Evolutionary conservation across 2,797 vertebrate species (phyloP).

Genomic region (Botia kubotai): DNA sequence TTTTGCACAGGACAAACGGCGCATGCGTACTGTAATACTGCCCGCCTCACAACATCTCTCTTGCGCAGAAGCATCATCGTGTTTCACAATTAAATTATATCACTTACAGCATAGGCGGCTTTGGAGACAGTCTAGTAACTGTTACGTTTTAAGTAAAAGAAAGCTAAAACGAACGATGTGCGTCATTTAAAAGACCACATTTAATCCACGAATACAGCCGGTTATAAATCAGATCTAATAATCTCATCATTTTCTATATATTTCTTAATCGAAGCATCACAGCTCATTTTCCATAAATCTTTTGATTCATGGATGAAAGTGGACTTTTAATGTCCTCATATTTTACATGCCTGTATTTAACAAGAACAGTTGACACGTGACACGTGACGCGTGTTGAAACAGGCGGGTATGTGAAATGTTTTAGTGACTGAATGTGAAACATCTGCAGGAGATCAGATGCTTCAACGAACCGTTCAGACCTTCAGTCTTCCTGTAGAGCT

Average conservation of each 20-base stretch:
- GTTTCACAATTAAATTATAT: no score
- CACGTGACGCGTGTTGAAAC: neutral
- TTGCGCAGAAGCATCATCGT: no score
- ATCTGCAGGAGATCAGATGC: constrained; percentile 25
- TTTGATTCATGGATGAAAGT: constrained; percentile 29
- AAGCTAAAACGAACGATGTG: constrained; percentile 1
- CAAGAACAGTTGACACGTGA: constrained; percentile 1
- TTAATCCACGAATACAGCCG: constrained; percentile 23
- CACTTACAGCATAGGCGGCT: neutral
- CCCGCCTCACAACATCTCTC: neutral
- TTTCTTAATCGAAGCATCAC: constrained; percentile 27
- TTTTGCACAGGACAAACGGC: constrained; percentile 79
- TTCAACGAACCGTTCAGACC: neutral
- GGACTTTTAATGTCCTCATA: constrained; percentile 2
- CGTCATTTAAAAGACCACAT: constrained; percentile 7
- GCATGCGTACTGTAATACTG: constrained; percentile 63
- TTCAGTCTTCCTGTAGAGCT: neutral
- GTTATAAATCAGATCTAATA: constrained; percentile 39
- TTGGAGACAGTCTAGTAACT: constrained; percentile 4
- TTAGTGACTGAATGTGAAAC: constrained; percentile 23
- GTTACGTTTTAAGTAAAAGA: neutral
- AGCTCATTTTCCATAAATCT: constrained; percentile 22
- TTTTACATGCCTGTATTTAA: constrained; percentile 15
- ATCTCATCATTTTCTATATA: neutral
- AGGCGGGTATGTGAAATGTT: constrained; percentile 26